Conservation (phyloP, 2,113 vertebrate species). For the Chionis minor region DNA sequence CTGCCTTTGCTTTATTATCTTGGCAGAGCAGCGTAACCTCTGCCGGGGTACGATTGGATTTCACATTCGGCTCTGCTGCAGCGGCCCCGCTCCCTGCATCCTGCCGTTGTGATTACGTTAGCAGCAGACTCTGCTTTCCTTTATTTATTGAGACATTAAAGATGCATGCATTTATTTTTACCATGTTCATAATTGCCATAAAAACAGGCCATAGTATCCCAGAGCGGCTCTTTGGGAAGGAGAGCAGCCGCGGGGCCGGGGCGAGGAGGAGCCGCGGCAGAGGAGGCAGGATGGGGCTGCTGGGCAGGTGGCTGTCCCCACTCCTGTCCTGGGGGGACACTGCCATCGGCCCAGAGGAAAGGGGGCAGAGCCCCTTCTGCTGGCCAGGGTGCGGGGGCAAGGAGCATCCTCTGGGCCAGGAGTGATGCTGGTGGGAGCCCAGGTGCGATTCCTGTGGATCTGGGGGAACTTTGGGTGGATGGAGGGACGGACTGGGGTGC, state of each 20-base stretch:
- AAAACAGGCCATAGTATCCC: conserved; percentile 22
- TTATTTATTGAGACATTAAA: conserved; percentile 69
- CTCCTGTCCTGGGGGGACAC: background rate
- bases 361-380: background rate
- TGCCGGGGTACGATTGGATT: conserved; percentile 36
- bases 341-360: background rate
- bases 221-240: background rate
- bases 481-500: background rate
- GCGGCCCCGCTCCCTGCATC: conserved; percentile 4
- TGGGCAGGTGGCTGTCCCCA: background rate
- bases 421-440: background rate
- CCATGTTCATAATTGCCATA: conserved; percentile 58
- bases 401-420: background rate
- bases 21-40: conserved; percentile 46
- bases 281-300: background rate
- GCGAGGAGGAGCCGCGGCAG: background rate
- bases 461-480: background rate
- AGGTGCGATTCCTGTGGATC: background rate
- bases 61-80: conserved; percentile 12
- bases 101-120: conserved; percentile 57
- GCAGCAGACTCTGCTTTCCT: conserved; percentile 34
- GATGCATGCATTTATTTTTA: conserved; percentile 67
- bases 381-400: background rate
- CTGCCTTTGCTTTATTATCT: conserved; percentile 62
- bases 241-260: rapidly evolving